Evolutionary conservation across 2,888 invertebrate species (phyloP), one percentile per base, ranked within the genome.

Genomic region (Tachina grossa): DNA sequence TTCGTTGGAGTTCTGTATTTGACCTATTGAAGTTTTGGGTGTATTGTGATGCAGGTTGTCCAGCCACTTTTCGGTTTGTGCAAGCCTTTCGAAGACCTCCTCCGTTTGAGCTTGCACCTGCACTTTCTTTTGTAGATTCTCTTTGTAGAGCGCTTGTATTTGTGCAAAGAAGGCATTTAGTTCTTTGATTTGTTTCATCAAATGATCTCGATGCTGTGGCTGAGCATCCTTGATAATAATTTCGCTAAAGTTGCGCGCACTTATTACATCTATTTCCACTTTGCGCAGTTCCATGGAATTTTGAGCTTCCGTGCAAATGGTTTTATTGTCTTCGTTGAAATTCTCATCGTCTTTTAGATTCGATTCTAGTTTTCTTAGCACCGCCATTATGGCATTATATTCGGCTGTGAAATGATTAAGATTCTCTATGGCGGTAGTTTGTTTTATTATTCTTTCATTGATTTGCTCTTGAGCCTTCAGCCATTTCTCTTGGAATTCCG

Each of bases 1-100:
- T 90, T 96, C 95, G 22, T 95, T 94, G 1, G 96, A 95, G 87
- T 95, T 95, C 0, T 94, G 93, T 88, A 96, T 94, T 85, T 93
- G 92, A 55, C 93, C 93, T 84, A 94, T 94, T 80, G 94, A 93
- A 65, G 94, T 94, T 41, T 92, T 91, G 1, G 96, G 95, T 88
- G 95, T 94, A 87, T 95, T 95, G 57, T 92, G 93, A 89, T 95
- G 95, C 13, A 96, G 91, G 51, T 93, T 93, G 51, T 93, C 93
- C 41, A 97, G 93, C 96, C 96, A 97, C 16, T 93, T 92, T 66
- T 94, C 94, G 8, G 91, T 92, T 63, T 91, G 87, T 83, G 89
- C 88, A 1, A 93, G 87, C 31, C 90, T 88, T 77, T 90, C 88
- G 16, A 91, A 89, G 3, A 93, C 89, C 51, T 90, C 89, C 49